phyloP scores from a whole-genome alignment of 2,113 vertebrate genomes.

The Coregonus clupeaformis region DNA sequence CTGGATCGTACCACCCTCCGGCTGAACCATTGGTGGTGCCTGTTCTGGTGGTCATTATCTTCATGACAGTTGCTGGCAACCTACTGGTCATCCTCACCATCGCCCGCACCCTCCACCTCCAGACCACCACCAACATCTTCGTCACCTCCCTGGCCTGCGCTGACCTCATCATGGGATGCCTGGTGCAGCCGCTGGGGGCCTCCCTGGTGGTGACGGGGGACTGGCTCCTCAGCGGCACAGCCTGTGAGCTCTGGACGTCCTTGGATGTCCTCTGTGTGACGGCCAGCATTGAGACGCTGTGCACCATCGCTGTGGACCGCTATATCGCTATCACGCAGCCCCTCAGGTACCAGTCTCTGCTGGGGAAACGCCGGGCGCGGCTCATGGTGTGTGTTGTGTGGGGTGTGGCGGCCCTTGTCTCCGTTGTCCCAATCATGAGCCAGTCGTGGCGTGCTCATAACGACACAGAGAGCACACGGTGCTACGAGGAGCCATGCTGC shows the following conservation, averaged over 20 bases:
- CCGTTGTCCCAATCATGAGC: conserved; percentile 82
- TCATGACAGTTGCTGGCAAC: conserved; percentile 77
- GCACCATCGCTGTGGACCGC: conserved; percentile 80
- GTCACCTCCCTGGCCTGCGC: conserved; percentile 81
- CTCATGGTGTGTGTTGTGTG: conserved; percentile 76
- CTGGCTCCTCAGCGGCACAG: conserved; percentile 70
- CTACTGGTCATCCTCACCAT: conserved; percentile 79
- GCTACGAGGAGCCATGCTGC: conserved; percentile 70
- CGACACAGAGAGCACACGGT: conserved; percentile 54
- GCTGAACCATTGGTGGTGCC: conserved; percentile 40
- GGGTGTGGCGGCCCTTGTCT: conserved; percentile 76
- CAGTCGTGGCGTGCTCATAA: conserved; percentile 71
- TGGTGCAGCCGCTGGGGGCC: conserved; percentile 69
- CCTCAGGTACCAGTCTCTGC: conserved; percentile 71
- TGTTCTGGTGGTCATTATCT: conserved; percentile 62
- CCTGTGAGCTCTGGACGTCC: conserved; percentile 82
- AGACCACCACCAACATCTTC: conserved; percentile 82
- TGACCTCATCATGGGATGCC: conserved; percentile 80
- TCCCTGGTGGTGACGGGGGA: conserved; percentile 68
- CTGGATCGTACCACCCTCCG: not conserved
- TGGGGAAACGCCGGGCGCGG: conserved; percentile 75
- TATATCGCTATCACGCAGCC: conserved; percentile 79
- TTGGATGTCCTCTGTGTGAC: conserved; percentile 83
- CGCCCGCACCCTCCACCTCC: conserved; percentile 72
- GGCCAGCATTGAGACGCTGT: conserved; percentile 84